phyloP scores from a whole-genome alignment of 2,113 vertebrate genomes.

The Emydura subglobosa region DNA sequence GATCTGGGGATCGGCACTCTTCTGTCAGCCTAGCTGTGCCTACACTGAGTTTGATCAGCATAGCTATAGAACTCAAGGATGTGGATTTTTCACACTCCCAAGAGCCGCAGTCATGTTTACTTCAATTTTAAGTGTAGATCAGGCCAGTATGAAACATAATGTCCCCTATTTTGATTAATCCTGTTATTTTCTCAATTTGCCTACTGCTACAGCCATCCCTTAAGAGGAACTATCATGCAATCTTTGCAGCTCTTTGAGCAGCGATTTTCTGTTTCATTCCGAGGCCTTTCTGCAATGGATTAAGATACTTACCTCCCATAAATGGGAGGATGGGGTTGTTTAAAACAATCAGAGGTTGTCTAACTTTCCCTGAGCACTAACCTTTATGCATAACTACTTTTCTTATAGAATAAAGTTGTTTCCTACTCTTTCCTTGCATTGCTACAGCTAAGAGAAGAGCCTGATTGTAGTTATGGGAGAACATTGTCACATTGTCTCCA shows the following conservation, averaged over 20 bases:
- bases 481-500: neutral
- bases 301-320: neutral
- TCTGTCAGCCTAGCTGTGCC: too few species aligned
- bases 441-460: accelerated
- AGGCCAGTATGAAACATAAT: neutral
- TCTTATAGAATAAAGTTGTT: neutral
- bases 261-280: neutral
- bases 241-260: neutral
- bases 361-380: neutral
- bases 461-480: neutral
- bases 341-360: neutral
- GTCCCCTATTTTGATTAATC: neutral
- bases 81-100: too few species aligned
- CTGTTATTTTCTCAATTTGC: neutral
- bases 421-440: neutral
- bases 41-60: too few species aligned
- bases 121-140: too few species aligned
- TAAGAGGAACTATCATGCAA: neutral
- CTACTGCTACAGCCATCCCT: neutral
- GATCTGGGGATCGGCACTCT: too few species aligned
- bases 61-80: too few species aligned
- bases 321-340: neutral
- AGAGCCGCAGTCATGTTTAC: too few species aligned
- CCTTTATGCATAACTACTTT: neutral
- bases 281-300: neutral